Conservation (phyloP, 1,140 invertebrate species). For the Stegodyphus dumicola region DNA sequence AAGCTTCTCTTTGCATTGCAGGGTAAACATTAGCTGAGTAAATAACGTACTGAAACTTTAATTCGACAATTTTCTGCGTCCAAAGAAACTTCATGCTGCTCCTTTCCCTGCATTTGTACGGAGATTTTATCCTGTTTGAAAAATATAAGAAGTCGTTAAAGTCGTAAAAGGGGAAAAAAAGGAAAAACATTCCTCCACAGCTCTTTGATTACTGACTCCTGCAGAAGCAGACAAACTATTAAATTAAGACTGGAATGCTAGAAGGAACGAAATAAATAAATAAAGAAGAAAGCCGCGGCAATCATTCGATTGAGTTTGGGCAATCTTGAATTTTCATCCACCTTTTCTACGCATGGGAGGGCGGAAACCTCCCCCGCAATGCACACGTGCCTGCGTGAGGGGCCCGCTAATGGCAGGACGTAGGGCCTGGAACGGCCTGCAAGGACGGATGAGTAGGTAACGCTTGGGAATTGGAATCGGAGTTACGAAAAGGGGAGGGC, state of each 20-base stretch:
- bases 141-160: background rate
- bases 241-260: constrained; percentile 21
- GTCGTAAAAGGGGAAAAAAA: background rate
- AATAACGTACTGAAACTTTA: too few relatives aligned
- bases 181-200: background rate
- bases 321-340: constrained; percentile 42
- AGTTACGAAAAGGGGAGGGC: constrained; percentile 2
- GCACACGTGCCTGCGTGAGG: background rate
- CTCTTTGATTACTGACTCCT: constrained; percentile 30
- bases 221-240: constrained; percentile 30
- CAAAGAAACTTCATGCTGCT: too few relatives aligned
- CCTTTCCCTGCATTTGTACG: background rate
- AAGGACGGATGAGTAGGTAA: constrained; percentile 5
- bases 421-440: background rate
- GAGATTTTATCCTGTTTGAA: background rate
- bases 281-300: constrained; percentile 8
- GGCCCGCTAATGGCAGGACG: constrained; percentile 5
- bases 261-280: constrained; percentile 71
- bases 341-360: background rate
- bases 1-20: too few relatives aligned
- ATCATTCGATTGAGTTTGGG: constrained; percentile 34
- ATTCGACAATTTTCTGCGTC: too few relatives aligned
- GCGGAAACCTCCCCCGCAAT: too few relatives aligned
- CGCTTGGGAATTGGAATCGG: background rate
- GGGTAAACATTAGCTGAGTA: too few relatives aligned